These are phyloP conservation scores for Cossypha polioptera DNA, from an alignment of 2,797 vertebrate species.

Conservation along the genomic window DNA sequence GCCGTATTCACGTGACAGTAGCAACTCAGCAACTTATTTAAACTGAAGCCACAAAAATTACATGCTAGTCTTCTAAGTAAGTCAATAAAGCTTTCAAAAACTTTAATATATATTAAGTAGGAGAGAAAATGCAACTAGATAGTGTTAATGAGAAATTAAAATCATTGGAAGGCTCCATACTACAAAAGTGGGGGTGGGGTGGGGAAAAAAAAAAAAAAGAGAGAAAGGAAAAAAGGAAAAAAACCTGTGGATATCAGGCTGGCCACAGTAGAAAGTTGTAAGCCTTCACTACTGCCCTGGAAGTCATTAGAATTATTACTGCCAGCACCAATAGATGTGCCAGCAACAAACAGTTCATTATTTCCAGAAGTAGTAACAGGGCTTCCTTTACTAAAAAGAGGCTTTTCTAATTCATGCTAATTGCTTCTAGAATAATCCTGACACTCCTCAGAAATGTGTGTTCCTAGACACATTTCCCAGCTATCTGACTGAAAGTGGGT, in stretches of 20 bases:
- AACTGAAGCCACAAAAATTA: not conserved
- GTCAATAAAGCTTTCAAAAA: not conserved
- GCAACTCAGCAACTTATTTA: not conserved
- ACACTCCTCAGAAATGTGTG: not conserved
- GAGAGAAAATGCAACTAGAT: not conserved
- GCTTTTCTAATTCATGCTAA: constrained; percentile 25
- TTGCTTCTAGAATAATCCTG: constrained; percentile 47
- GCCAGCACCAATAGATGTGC: not conserved
- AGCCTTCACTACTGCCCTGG: not conserved
- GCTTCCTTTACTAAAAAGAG: constrained; percentile 1
- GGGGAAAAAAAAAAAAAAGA: accelerated
- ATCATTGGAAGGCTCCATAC: not conserved
- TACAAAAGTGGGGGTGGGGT: accelerated
- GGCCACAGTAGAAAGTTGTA: not conserved
- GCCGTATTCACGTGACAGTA: not conserved
- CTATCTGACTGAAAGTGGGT: not conserved
- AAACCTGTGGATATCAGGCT: not conserved
- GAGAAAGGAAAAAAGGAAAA: not conserved
- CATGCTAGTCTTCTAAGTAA: not conserved
- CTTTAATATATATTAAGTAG: not conserved
- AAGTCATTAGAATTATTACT: constrained; percentile 18
- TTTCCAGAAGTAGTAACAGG: constrained; percentile 26
- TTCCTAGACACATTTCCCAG: not conserved
- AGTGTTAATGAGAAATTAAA: not conserved
- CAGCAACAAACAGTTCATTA: constrained; percentile 49